These are phyloP conservation scores for Azemiops feae DNA, from an alignment of 2,113 vertebrate species.

Conservation along the genomic window DNA sequence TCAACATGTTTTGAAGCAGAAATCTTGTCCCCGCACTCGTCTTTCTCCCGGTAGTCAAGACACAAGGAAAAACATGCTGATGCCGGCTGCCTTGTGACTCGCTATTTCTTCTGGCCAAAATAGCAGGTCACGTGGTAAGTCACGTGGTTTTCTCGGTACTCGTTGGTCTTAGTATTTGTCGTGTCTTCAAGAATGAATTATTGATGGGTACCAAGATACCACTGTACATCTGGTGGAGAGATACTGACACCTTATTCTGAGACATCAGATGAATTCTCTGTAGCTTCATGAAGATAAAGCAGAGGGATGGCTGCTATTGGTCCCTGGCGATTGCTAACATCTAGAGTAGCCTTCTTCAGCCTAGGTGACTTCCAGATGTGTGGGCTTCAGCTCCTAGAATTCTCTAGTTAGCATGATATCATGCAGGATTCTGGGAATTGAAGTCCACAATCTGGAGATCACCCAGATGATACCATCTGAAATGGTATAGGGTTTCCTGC, in stretches of 20 bases:
- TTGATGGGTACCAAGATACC: too few relatives aligned
- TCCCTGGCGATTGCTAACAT: neutral
- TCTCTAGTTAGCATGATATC: neutral
- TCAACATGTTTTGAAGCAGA: too few relatives aligned
- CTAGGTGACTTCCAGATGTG: neutral
- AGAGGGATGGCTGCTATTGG: neutral
- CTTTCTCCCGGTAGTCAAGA: too few relatives aligned
- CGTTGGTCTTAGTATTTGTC: too few relatives aligned
- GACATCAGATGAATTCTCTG: neutral
- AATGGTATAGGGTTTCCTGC: neutral
- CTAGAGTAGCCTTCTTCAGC: neutral
- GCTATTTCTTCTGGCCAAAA: too few relatives aligned
- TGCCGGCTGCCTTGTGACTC: too few relatives aligned
- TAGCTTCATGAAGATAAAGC: neutral
- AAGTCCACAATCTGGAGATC: neutral
- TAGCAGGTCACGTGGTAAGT: too few relatives aligned
- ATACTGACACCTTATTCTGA: neutral
- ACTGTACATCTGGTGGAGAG: neutral
- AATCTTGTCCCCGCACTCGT: too few relatives aligned
- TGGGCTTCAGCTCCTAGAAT: neutral
- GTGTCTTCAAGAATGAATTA: too few relatives aligned
- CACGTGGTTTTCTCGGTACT: too few relatives aligned
- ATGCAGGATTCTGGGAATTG: neutral
- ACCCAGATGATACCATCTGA: neutral
- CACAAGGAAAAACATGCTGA: too few relatives aligned